phyloP scores from a whole-genome alignment of 2,797 vertebrate genomes.

The Cryptoblepharus egeriae region DNA sequence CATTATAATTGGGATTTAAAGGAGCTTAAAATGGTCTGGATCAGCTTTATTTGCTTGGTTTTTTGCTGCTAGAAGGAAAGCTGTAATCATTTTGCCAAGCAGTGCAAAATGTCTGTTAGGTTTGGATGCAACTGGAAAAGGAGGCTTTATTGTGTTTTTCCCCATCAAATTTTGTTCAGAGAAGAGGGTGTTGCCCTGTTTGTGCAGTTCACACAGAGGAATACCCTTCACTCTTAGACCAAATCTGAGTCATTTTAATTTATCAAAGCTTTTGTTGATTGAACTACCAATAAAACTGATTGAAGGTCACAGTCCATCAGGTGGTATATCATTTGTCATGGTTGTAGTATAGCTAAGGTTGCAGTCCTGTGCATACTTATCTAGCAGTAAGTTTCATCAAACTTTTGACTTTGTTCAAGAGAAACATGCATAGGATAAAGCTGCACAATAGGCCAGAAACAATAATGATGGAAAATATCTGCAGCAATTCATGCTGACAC shows the following conservation, averaged over 20 bases:
- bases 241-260: neutral
- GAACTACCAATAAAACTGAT: neutral
- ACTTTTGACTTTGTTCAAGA: neutral
- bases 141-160: neutral
- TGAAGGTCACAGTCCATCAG: neutral
- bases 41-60: neutral
- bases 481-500: neutral
- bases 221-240: neutral
- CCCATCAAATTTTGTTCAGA: neutral
- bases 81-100: neutral
- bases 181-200: neutral
- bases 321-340: neutral
- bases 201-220: neutral
- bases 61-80: neutral
- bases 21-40: neutral
- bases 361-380: neutral
- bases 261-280: conserved; percentile 3
- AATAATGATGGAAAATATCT: neutral
- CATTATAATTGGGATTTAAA: neutral
- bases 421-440: neutral
- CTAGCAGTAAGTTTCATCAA: neutral
- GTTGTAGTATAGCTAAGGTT: neutral
- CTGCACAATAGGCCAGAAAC: neutral
- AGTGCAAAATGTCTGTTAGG: neutral
- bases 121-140: neutral